These are phyloP conservation scores for Typhlichthys eigenmanni DNA, from an alignment of 2,797 vertebrate genomes.

Conservation along the genomic window DNA sequence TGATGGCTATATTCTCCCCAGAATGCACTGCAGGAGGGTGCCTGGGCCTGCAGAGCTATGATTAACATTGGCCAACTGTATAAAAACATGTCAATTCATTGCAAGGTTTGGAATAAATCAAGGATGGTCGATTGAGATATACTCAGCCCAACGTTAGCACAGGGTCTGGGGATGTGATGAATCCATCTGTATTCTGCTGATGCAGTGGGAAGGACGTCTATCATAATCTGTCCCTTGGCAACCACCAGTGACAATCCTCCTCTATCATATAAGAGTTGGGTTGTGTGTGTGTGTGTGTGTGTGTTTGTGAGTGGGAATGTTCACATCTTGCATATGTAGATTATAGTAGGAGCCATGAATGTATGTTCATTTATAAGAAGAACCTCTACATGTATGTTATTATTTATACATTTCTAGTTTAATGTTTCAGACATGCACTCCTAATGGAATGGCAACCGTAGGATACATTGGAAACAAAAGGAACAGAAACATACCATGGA, in stretches of 20 bases:
- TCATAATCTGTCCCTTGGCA: constrained; percentile 61
- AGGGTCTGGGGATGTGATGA: constrained; percentile 62
- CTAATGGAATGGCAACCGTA: too few relatives aligned
- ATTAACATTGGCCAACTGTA: constrained; percentile 66
- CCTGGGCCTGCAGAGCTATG: constrained; percentile 42
- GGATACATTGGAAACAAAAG: too few relatives aligned
- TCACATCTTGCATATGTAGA: not conserved
- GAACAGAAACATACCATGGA: too few relatives aligned
- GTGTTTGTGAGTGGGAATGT: not conserved
- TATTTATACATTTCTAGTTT: too few relatives aligned
- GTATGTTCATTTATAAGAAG: too few relatives aligned
- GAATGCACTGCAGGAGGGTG: constrained; percentile 37
- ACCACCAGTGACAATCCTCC: constrained; percentile 49
- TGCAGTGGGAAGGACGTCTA: constrained; percentile 70
- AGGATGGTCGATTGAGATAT: constrained; percentile 66
- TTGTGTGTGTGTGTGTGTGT: not conserved
- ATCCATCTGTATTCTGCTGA: constrained; percentile 71
- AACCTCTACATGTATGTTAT: too few relatives aligned
- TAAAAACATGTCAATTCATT: constrained; percentile 68
- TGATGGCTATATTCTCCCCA: constrained; percentile 20
- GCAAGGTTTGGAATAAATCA: constrained; percentile 67
- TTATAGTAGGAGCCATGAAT: too few relatives aligned
- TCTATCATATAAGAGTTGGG: constrained; percentile 42
- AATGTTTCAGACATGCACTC: too few relatives aligned
- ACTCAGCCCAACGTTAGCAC: constrained; percentile 65